phyloP scores from a whole-genome alignment of 1,140 invertebrate species.

The Bombus huntii region DNA sequence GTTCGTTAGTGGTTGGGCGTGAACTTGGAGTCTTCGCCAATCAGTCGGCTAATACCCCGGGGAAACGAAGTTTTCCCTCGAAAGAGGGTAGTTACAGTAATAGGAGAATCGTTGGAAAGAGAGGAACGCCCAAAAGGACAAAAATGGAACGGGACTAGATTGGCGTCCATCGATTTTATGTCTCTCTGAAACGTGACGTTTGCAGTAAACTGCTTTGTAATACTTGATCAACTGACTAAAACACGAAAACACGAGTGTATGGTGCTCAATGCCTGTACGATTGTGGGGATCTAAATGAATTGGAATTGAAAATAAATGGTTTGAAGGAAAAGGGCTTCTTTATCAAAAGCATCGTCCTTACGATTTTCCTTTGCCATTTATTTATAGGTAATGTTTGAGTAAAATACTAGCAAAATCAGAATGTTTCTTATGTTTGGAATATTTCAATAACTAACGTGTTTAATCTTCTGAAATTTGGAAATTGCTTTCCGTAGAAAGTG shows the following conservation, averaged over 20 bases:
- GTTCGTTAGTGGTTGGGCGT: neutral
- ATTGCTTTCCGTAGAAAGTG: too few relatives aligned
- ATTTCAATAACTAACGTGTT: too few relatives aligned
- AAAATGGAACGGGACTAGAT: neutral
- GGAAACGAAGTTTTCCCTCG: slow-evolving; percentile 14
- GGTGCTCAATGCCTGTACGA: neutral
- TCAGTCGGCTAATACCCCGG: slow-evolving; percentile 15
- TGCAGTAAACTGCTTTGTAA: slow-evolving; percentile 5
- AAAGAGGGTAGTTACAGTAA: slow-evolving; percentile 17
- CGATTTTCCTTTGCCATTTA: neutral
- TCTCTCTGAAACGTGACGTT: neutral
- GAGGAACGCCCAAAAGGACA: neutral
- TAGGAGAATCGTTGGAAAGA: neutral
- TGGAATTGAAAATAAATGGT: neutral
- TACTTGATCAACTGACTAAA: neutral
- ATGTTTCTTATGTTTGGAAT: too few relatives aligned
- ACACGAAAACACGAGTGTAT: neutral
- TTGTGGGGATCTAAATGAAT: neutral
- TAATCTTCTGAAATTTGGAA: too few relatives aligned
- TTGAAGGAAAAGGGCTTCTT: neutral
- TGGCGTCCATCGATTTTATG: neutral
- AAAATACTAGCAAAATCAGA: too few relatives aligned
- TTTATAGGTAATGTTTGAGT: neutral
- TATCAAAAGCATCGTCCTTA: neutral
- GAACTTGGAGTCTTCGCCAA: neutral